phyloP scores from a whole-genome alignment of 2,888 invertebrate species.

The Apotomis turbidana region DNA sequence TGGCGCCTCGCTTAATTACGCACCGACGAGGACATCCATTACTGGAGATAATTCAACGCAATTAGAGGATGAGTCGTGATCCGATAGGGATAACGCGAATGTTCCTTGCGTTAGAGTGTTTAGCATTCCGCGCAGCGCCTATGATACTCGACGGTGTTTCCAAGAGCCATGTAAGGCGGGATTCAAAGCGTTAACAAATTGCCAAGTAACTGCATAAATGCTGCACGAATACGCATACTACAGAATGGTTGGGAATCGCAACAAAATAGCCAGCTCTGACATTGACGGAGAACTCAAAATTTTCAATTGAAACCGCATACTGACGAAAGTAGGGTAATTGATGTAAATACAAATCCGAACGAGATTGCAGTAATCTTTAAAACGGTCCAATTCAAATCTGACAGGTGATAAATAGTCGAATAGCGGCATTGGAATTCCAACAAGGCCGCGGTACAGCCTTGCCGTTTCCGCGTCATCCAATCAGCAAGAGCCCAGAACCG shows the following conservation, averaged over 20 bases:
- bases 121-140: conserved; percentile 58
- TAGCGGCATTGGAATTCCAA: conserved; percentile 72
- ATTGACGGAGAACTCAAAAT: not conserved
- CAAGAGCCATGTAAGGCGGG: conserved; percentile 53
- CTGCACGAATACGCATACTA: not conserved
- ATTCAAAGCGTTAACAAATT: conserved; percentile 24
- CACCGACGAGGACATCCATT: conserved; percentile 74
- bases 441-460: conserved; percentile 79
- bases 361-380: conserved; percentile 52
- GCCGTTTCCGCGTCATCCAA: conserved; percentile 79
- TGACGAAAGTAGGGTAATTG: conserved; percentile 34
- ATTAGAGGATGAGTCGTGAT: conserved; percentile 73
- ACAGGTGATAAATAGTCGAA: conserved; percentile 69
- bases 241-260: not conserved
- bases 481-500: conserved; percentile 76
- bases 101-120: conserved; percentile 48
- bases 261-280: not conserved
- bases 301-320: conserved; percentile 7
- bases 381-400: conserved; percentile 53
- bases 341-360: conserved; percentile 35
- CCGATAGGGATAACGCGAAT: conserved; percentile 51
- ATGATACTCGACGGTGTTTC: conserved; percentile 55
- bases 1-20: conserved; percentile 70
- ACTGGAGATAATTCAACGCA: conserved; percentile 76
- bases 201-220: conserved; percentile 1